phyloP scores from a whole-genome alignment of 2,888 invertebrate species.

The Cartodere bifasciata region DNA sequence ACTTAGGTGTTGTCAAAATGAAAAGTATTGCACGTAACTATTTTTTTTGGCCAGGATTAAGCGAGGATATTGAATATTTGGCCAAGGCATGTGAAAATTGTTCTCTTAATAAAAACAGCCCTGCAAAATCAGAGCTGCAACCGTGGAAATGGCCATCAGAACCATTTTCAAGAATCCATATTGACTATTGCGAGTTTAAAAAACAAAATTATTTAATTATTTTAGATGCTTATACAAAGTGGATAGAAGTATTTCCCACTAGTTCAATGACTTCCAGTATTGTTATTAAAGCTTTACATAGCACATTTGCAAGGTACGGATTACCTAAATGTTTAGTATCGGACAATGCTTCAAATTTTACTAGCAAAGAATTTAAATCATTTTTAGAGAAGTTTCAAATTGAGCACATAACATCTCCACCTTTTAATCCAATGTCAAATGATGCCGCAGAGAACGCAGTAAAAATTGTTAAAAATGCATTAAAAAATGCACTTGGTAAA shows the following conservation, averaged over 20 bases:
- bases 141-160: not conserved
- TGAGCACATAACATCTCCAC: conserved; percentile 15
- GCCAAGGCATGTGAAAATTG: conserved; percentile 14
- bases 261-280: conserved; percentile 4
- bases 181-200: not conserved
- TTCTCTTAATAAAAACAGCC: conserved; percentile 5
- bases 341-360: conserved; percentile 11
- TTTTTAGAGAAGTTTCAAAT: conserved; percentile 14
- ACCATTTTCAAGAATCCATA: not conserved
- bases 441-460: conserved; percentile 13
- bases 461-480: conserved; percentile 5
- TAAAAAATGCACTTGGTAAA: too few relatives aligned
- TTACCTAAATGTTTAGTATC: conserved; percentile 7
- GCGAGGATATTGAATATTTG: conserved; percentile 12
- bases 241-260: conserved; percentile 10
- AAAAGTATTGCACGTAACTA: conserved; percentile 14
- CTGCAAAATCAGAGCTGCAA: conserved; percentile 7
- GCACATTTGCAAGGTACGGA: conserved; percentile 8
- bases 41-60: conserved; percentile 15
- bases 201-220: not conserved
- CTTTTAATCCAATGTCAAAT: conserved; percentile 18
- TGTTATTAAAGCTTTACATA: conserved; percentile 6
- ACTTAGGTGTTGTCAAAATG: conserved; percentile 17
- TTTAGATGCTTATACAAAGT: conserved; percentile 5
- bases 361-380: conserved; percentile 12